Evolutionary conservation across 2,888 invertebrate genomes (phyloP).

Genomic region (Myopa testacea): DNA sequence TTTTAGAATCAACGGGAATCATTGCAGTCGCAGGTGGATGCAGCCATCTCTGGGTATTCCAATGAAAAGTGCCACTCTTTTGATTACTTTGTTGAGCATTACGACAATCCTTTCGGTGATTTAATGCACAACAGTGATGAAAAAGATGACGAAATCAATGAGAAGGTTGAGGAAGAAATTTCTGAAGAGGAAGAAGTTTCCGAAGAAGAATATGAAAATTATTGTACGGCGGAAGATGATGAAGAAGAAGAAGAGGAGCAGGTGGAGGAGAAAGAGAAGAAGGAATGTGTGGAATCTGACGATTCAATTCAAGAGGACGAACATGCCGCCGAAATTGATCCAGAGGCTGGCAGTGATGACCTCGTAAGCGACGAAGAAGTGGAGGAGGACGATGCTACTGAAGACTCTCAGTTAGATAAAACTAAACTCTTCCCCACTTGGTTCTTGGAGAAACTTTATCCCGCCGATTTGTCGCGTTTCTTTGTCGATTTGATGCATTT

Average conservation of each 20-base stretch:
- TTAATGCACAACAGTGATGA: conserved; percentile 35
- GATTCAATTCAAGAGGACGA: conserved; percentile 16
- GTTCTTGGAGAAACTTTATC: conserved; percentile 75
- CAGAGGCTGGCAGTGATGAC: conserved; percentile 35
- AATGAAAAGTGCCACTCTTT: conserved; percentile 73
- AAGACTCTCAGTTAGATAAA: conserved; percentile 49
- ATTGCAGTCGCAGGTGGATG: conserved; percentile 73
- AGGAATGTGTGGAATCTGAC: conserved; percentile 52
- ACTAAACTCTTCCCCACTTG: conserved; percentile 71
- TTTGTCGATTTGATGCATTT: conserved; percentile 78
- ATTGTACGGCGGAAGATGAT: conserved; percentile 44
- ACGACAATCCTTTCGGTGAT: conserved; percentile 48
- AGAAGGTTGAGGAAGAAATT: conserved; percentile 22
- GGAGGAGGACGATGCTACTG: conserved; percentile 37
- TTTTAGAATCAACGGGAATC: conserved; percentile 68
- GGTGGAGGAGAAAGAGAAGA: conserved; percentile 17
- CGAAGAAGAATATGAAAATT: conserved; percentile 49
- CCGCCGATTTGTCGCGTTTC: conserved; percentile 74
- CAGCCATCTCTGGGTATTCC: conserved; percentile 76
- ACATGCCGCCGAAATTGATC: conserved; percentile 33
- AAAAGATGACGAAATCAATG: conserved; percentile 2
- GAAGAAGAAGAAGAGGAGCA: conserved; percentile 25
- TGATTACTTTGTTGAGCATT: conserved; percentile 70
- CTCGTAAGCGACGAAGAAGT: conserved; percentile 17
- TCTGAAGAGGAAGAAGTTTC: conserved; percentile 54